phyloP scores from a whole-genome alignment of 2,797 vertebrate genomes.

The Rhincodon typus region DNA sequence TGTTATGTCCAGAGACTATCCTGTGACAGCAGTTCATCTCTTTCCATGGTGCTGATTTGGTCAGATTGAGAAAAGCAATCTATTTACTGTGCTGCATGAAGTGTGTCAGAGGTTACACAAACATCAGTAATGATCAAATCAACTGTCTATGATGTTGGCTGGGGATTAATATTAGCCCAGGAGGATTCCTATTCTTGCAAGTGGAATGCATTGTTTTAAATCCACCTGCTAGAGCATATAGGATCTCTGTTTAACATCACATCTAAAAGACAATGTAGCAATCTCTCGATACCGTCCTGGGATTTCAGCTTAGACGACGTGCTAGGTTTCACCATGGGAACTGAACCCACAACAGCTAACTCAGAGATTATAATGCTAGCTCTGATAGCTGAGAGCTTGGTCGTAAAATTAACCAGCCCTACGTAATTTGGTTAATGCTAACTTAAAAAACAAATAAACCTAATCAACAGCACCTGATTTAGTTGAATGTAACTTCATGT shows the following conservation, averaged over 20 bases:
- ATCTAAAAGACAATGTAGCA: not conserved
- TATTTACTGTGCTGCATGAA: too few species aligned
- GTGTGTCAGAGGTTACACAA: not conserved
- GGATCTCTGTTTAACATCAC: not conserved
- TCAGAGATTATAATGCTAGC: too few species aligned
- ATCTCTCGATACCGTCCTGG: too few species aligned
- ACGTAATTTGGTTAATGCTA: not conserved
- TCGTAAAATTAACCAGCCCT: not conserved
- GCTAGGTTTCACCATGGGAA: not conserved
- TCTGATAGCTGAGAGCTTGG: not conserved
- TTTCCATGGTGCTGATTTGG: not conserved
- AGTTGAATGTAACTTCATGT: not conserved
- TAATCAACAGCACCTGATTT: not conserved
- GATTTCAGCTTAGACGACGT: not conserved
- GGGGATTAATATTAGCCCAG: not conserved
- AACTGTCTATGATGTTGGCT: not conserved
- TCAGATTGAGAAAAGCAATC: not conserved
- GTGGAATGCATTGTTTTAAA: not conserved
- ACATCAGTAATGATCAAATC: not conserved
- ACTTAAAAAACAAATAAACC: not conserved
- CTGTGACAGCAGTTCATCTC: not conserved
- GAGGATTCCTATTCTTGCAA: not conserved
- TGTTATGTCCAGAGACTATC: not conserved
- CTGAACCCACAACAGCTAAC: too few species aligned
- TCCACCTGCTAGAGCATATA: not conserved